Evolutionary conservation across 2,797 vertebrate genomes (phyloP), one percentile per base, ranked within the genome.

Genomic region (Phataginus tetradactyla): DNA sequence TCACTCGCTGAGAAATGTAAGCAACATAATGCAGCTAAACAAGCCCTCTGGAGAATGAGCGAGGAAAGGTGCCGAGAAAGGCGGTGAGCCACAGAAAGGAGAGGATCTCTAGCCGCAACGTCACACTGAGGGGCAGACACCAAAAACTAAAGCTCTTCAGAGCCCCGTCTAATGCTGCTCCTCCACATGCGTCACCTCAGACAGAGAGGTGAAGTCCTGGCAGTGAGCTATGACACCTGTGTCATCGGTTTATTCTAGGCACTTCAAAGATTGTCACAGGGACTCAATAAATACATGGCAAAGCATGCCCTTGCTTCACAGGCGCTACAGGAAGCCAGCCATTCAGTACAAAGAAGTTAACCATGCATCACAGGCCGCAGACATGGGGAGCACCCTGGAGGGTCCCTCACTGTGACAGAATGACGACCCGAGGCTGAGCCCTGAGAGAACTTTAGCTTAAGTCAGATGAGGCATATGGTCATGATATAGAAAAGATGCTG

Each of bases 231-330:
- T 0, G 68, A 55, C 20, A 18, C 69, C 68, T 23, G 34, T 34
- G 42, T 53, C 81, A 27, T 1, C 37, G 53, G 74, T 25, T 87
- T 86, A 21, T 91, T 96, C 90, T 51, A 57, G 69, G 69, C 71
- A 57, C 69, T 61, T 79, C 49, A 49, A 11, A 45, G 81, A 75
- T 11, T 27, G 39, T 53, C 49, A 29, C 13, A 7, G 1, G n/a
- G 66, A 78, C n/a, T 91, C 90, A 39, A 32, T 63, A 90, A 94
- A 34, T 49, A 57, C 3, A 10, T n/a, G 75, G 61, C 45, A 34
- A 91, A 95, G 96, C 95, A 83, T 23, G 72, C 80, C 84, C 78
- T 74, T 75, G 83, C 75, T 86, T 86, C 68, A n/a, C 63, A 89
- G 88, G 81, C 61, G 55, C 81, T 6, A 12, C 4, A 39, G 69